These are phyloP conservation scores for Brachionus koreanus DNA, from an alignment of 1,140 invertebrate species.

Conservation along the genomic window DNA sequence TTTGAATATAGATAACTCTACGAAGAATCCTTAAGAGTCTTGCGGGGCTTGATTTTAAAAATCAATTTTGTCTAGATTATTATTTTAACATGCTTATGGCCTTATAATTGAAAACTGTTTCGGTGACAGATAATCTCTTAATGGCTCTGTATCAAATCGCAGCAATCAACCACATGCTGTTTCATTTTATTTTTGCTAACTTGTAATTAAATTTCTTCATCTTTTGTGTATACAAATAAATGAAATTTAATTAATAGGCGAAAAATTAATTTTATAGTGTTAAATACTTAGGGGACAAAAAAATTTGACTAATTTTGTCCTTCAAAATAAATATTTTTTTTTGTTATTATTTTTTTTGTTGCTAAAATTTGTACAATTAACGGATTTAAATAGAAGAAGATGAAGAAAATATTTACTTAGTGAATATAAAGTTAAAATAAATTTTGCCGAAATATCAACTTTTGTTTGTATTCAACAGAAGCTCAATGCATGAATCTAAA, in stretches of 20 bases:
- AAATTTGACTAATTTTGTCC: not conserved
- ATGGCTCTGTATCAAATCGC: not conserved
- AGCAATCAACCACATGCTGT: not conserved
- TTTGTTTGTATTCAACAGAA: not conserved
- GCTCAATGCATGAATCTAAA: not conserved
- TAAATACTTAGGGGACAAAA: not conserved
- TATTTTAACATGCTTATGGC: not conserved
- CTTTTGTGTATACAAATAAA: not conserved
- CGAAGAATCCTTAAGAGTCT: not conserved
- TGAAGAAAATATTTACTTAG: not conserved
- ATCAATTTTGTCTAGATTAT: not conserved
- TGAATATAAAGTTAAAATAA: not conserved
- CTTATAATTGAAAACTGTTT: not conserved
- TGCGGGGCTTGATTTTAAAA: not conserved
- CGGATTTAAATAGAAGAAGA: not conserved
- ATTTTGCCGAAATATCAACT: not conserved
- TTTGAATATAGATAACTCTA: not conserved
- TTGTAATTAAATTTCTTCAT: not conserved
- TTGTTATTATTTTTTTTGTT: not conserved
- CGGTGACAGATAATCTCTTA: not conserved
- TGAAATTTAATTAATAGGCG: not conserved
- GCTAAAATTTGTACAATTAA: not conserved
- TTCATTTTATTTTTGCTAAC: not conserved
- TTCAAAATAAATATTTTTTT: not conserved
- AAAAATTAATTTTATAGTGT: not conserved